Percentiles rank a stretch among this genome's conserved stretches.
phyloP scores from a whole-genome alignment of 2,113 vertebrate genomes.

The Poecilia latipinna region DNA sequence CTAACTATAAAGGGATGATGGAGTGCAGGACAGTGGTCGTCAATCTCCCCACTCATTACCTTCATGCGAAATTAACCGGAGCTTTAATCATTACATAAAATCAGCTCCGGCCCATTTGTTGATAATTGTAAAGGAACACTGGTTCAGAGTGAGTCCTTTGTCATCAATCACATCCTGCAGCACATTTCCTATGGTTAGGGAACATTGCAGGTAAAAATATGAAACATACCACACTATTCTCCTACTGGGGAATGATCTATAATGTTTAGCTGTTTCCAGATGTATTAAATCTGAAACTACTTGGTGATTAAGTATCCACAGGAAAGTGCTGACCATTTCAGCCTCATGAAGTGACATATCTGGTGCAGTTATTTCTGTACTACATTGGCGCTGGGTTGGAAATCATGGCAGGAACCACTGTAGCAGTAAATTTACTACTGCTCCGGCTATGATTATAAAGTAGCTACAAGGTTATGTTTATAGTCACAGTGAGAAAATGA shows the following conservation, averaged over 20 bases:
- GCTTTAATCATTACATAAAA: slow-evolving; percentile 80
- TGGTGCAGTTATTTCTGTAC: slow-evolving; percentile 73
- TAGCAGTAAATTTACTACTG: slow-evolving; percentile 60
- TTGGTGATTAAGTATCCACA: slow-evolving; percentile 69
- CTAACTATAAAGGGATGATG: slow-evolving; percentile 80
- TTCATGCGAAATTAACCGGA: slow-evolving; percentile 77
- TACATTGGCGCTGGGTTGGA: slow-evolving; percentile 41
- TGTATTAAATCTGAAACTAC: slow-evolving; percentile 73
- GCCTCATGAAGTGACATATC: slow-evolving; percentile 73
- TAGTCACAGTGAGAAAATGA: slow-evolving; percentile 35
- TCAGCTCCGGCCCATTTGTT: slow-evolving; percentile 73
- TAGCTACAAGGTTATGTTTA: slow-evolving; percentile 21
- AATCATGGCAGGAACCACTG: slow-evolving; percentile 50
- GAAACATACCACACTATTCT: slow-evolving; percentile 63
- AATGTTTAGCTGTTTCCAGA: slow-evolving; percentile 74
- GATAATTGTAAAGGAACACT: slow-evolving; percentile 71
- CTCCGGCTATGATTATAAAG: slow-evolving; percentile 48
- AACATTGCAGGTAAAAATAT: slow-evolving; percentile 62
- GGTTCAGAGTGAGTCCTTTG: slow-evolving; percentile 68
- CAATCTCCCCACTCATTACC: slow-evolving; percentile 82
- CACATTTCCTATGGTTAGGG: slow-evolving; percentile 63
- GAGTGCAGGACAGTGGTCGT: slow-evolving; percentile 73
- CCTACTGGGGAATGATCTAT: slow-evolving; percentile 66
- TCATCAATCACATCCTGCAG: slow-evolving; percentile 70
- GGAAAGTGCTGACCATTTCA: slow-evolving; percentile 77